These are phyloP conservation scores for Philereme transversata DNA, from an alignment of 2,888 invertebrate species.

Conservation along the genomic window DNA sequence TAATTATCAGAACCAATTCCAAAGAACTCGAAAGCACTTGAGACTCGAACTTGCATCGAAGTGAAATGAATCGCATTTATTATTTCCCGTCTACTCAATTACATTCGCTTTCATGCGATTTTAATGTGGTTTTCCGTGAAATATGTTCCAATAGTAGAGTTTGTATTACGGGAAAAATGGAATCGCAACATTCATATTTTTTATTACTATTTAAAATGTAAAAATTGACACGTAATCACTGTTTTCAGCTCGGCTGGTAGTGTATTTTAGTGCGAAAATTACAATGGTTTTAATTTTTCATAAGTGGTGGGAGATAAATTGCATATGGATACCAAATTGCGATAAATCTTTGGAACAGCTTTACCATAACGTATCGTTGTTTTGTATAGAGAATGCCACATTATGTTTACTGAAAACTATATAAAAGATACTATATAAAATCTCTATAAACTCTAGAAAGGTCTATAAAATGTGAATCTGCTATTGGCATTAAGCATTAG, in stretches of 20 bases:
- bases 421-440: too few species aligned
- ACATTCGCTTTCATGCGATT: slow-evolving; percentile 46
- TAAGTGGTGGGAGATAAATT: too few species aligned
- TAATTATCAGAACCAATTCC: slow-evolving; percentile 44
- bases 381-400: too few species aligned
- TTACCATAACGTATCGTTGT: too few species aligned
- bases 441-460: too few species aligned
- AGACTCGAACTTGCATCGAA: slow-evolving; percentile 38
- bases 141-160: slow-evolving; percentile 35
- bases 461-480: too few species aligned
- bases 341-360: too few species aligned
- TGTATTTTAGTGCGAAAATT: too few species aligned
- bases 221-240: neutral
- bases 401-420: too few species aligned
- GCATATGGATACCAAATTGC: too few species aligned
- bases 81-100: slow-evolving; percentile 43
- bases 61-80: slow-evolving; percentile 48
- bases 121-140: slow-evolving; percentile 45
- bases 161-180: slow-evolving; percentile 13
- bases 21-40: slow-evolving; percentile 40
- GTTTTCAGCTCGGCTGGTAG: neutral
- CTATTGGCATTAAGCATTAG: too few species aligned
- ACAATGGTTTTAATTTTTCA: too few species aligned
- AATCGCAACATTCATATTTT: neutral
- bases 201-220: neutral